Base-by-base conservation (phyloP, 2,888 invertebrate species). In the Calameuta pallipes region DNA sequence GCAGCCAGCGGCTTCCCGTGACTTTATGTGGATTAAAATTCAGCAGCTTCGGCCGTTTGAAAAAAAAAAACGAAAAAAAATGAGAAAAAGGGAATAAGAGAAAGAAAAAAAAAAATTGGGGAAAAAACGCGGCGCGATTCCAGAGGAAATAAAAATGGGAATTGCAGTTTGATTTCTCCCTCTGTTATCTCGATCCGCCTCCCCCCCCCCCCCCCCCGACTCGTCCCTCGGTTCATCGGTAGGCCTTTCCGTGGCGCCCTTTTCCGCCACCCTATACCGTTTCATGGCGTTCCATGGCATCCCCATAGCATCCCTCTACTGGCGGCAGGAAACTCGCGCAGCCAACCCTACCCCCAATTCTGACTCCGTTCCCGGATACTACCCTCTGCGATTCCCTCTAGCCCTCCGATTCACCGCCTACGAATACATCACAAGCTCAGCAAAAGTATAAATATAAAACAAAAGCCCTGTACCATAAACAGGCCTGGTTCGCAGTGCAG, bases 91-190 rank as follows among this genome's bases (percentile, higher is more conserved):
- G 6, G 41, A 41, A 15, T 41, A 41, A 41, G 41, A 15, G 41
- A 41, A 15, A 15, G 41, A 41, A 41, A 15, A 41, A 41, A 41
- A 37, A 41, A 41, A 41, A 6, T 12, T 4, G 41, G 15, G 41
- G 36, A 3, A 78, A 81, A 77, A 82, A 75, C 80, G 81, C 76
- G 80, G 84, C 80, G 77, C 82, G 83, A 74, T 79, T 76, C 36
- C 73, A 73, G 73, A 77, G 85, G 86, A 88, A 89, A 89, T 89
- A 88, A 90, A 90, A 90, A 89, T 89, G 86, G 87, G 88, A 89
- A 90, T 90, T 87, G 90, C 87, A 88, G 85, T 88, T 90, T 89
- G 88, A 90, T 89, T 88, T 33, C 84, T 74, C 74, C 74, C 74
- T 79, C 76, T 71, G 74, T 78, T 78, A 80, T 69, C 75, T 81